These are phyloP conservation scores for Galerucella pusilla DNA, from an alignment of 2,888 invertebrate genomes.

Conservation along the genomic window DNA sequence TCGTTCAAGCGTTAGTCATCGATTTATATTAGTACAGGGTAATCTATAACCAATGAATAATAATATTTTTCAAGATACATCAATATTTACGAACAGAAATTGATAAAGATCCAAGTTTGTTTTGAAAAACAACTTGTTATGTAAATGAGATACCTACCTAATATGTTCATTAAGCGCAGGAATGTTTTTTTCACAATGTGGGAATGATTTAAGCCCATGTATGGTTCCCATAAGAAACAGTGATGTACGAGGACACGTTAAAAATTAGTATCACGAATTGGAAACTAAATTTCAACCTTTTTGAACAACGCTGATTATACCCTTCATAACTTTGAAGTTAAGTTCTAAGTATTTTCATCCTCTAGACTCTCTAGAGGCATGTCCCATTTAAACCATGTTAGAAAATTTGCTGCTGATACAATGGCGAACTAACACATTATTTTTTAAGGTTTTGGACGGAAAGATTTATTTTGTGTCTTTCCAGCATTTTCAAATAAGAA, in stretches of 20 bases:
- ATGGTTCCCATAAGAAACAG: not conserved
- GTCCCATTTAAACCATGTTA: too few species aligned
- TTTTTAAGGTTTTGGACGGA: too few species aligned
- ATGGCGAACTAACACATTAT: too few species aligned
- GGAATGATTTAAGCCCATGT: not conserved
- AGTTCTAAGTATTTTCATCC: too few species aligned
- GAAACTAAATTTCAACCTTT: too few species aligned
- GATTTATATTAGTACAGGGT: slow-evolving; percentile 2
- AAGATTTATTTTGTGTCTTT: too few species aligned
- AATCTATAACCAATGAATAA: too few species aligned
- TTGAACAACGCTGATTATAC: too few species aligned
- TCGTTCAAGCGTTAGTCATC: slow-evolving; percentile 23
- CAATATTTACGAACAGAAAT: not conserved
- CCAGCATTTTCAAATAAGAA: too few species aligned
- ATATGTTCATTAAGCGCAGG: not conserved
- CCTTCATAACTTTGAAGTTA: too few species aligned
- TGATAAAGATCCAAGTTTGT: not conserved
- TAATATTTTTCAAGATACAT: not conserved
- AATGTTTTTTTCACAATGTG: not conserved
- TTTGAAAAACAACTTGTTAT: not conserved
- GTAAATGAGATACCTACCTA: not conserved
- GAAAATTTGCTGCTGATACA: too few species aligned
- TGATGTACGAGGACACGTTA: not conserved
- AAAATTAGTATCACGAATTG: not conserved
- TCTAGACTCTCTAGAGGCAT: too few species aligned